Base-by-base conservation (phyloP, 2,113 vertebrate genomes). In the Lepisosteus osseus region DNA sequence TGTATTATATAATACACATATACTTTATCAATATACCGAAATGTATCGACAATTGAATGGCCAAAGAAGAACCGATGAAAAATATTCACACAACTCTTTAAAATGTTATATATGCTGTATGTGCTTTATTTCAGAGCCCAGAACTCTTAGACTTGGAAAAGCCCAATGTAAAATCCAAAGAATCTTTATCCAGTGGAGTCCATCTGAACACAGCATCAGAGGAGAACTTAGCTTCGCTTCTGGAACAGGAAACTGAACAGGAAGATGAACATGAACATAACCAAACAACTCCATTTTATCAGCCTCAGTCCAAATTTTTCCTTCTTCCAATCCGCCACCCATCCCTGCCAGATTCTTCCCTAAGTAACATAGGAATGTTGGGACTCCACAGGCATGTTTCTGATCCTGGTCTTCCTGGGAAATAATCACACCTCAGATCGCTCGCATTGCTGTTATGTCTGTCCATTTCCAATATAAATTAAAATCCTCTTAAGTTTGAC, bases 401-500 rank as follows among this genome's bases (percentile, higher is more conserved):
- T 69, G 95, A 97, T 86, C 93, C 94, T 79, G 93, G 92, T 85
- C 92, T 94, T 88, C 95, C 93, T 67, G 91, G 93, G 81, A 93
- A 92, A 85, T 97, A 92, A 89, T 88, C 83, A 81, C 62, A 41
- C n/a, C 41, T 29, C 62, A 65, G 80, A 72, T 70, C 69, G 11
- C 63, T 65, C 6, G 51, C 3, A 40, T 84, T 79, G 69, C 72
- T 71, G 74, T 72, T 85, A 76, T 90, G 89, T 91, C 90, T 91
- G 87, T 86, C 89, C 93, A 83, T 83, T 61, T 85, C 82, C 76
- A 82, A 86, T 86, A 84, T 85, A 63, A 86, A 88, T 93, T 90
- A 89, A 88, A 90, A 91, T 91, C 85, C 89, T 95, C 93, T 81
- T 93, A 94, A 93, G 94, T 93, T 92, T 94, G 94, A 95, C 96